phyloP scores from a whole-genome alignment of 2,113 vertebrate species.

The Pandion haliaetus region DNA sequence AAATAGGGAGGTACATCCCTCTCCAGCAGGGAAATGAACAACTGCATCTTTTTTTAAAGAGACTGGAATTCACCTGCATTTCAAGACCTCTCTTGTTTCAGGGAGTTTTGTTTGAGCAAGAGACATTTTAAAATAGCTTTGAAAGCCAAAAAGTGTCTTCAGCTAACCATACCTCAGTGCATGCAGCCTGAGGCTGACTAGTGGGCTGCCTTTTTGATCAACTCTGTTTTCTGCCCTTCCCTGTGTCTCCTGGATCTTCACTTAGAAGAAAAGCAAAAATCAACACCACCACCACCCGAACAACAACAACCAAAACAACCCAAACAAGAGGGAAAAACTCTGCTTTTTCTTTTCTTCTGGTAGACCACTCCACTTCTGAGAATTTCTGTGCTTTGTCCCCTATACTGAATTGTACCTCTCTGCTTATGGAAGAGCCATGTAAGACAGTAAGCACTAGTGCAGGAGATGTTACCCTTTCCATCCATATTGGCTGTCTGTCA shows the following conservation, averaged over 20 bases:
- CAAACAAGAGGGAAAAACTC: not conserved
- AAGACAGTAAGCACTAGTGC: not conserved
- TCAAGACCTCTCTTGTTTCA: not conserved
- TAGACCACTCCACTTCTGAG: not conserved
- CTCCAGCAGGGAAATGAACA: conserved; percentile 11
- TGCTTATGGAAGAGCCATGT: not conserved
- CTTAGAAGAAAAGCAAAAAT: not conserved
- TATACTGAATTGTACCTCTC: not conserved
- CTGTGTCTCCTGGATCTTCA: not conserved
- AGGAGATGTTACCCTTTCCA: not conserved
- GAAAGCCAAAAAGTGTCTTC: not conserved
- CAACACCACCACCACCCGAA: not conserved
- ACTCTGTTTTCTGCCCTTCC: not conserved
- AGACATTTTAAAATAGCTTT: not conserved
- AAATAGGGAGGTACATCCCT: conserved; percentile 30
- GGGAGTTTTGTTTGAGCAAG: not conserved
- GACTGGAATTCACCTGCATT: not conserved
- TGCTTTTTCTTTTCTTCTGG: not conserved
- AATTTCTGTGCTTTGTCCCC: not conserved
- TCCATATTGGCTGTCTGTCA: accelerated
- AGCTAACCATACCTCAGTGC: not conserved
- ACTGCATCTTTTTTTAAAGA: not conserved
- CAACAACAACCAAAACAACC: not conserved
- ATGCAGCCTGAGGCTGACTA: not conserved
- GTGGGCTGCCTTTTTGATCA: not conserved